These are phyloP conservation scores for Macroglossus sobrinus DNA, from an alignment of 2,113 vertebrate species.

Conservation along the genomic window DNA sequence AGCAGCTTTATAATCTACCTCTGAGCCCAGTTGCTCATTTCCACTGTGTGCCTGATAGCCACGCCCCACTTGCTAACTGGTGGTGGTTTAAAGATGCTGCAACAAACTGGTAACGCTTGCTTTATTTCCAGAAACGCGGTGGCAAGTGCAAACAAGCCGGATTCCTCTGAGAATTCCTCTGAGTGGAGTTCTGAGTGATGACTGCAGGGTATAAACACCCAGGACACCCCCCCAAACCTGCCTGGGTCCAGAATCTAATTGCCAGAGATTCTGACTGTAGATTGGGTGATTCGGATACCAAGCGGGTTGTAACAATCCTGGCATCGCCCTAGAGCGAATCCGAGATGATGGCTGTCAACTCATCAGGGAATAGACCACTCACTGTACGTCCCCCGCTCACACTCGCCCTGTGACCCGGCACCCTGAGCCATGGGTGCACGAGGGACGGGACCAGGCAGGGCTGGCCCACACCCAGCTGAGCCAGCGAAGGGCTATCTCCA, in stretches of 20 bases:
- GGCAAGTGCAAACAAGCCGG: not conserved
- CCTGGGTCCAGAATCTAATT: not conserved
- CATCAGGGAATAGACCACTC: no score
- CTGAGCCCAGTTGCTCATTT: not conserved
- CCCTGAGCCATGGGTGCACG: not conserved
- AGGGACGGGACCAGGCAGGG: fast-evolving
- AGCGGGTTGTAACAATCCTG: no score
- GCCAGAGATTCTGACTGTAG: not conserved
- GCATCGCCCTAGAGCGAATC: fast-evolving
- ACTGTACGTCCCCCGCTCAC: fast-evolving
- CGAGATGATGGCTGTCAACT: not conserved
- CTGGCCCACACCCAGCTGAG: not conserved
- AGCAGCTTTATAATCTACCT: not conserved
- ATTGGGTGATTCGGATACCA: not conserved
- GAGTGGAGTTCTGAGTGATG: not conserved
- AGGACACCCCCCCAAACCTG: fast-evolving
- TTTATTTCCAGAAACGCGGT: not conserved
- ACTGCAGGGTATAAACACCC: not conserved
- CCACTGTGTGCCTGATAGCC: not conserved
- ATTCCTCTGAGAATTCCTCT: not conserved
- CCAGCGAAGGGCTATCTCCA: not conserved
- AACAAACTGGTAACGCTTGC: not conserved
- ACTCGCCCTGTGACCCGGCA: not conserved
- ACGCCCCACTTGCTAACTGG: no score
- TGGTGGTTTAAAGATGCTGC: not conserved